These are phyloP conservation scores for Entomyzon cyanotis DNA, from an alignment of 2,113 vertebrate species.

Conservation along the genomic window DNA sequence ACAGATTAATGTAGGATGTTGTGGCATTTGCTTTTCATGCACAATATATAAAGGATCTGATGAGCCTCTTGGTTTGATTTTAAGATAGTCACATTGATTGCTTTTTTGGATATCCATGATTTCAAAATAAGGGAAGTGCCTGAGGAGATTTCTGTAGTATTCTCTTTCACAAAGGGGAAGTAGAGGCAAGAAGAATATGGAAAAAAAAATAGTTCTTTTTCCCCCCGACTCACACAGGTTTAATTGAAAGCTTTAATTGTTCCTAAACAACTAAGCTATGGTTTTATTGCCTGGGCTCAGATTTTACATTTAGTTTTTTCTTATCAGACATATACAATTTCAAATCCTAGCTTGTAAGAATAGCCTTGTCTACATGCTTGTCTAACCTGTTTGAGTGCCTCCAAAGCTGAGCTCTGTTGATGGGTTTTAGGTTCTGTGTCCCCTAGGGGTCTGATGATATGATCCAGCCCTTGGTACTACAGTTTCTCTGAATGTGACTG, in stretches of 20 bases:
- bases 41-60: neutral
- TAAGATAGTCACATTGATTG: neutral
- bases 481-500: neutral
- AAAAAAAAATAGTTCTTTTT: rapidly evolving
- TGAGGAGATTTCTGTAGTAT: neutral
- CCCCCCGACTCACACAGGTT: neutral
- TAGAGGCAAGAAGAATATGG: neutral
- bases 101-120: neutral
- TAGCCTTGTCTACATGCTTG: neutral
- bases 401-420: neutral
- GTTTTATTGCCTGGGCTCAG: neutral
- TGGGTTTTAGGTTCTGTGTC: neutral
- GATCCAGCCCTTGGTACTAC: neutral
- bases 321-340: neutral
- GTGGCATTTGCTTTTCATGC: neutral
- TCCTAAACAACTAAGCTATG: neutral
- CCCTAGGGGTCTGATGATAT: neutral
- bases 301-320: neutral
- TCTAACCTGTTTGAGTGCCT: neutral
- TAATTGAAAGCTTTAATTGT: neutral
- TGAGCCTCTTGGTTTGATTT: neutral
- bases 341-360: neutral
- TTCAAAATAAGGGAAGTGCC: neutral
- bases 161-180: neutral
- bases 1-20: neutral